phyloP scores from a whole-genome alignment of 2,888 invertebrate genomes.

The Andricus curvator region DNA sequence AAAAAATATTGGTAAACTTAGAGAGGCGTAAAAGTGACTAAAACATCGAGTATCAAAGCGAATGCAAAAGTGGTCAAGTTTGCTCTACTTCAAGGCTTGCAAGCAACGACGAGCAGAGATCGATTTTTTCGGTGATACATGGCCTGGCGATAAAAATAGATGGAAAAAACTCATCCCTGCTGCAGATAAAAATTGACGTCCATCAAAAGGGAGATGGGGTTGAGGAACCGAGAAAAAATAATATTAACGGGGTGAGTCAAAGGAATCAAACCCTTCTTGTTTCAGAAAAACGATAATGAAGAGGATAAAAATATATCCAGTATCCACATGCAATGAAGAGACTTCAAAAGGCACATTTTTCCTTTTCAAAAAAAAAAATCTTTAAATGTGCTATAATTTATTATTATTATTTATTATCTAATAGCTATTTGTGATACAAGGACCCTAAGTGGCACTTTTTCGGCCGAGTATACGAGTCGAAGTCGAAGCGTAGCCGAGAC shows the following conservation, averaged over 20 bases:
- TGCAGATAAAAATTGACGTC: constrained; percentile 8
- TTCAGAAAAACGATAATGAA: not conserved
- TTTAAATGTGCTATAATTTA: no score
- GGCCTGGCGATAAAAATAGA: constrained; percentile 19
- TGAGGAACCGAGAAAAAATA: not conserved
- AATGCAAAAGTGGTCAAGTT: not conserved
- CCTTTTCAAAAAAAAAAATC: no score
- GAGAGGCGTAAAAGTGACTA: not conserved
- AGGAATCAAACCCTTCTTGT: not conserved
- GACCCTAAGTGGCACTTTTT: no score
- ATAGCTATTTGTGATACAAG: no score
- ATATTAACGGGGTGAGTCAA: not conserved
- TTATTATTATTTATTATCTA: no score
- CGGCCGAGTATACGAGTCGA: no score
- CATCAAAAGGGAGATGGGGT: constrained; percentile 2
- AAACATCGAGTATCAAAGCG: not conserved
- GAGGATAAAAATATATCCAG: not conserved
- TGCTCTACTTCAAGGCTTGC: not conserved
- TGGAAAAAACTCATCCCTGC: not conserved
- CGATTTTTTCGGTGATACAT: constrained; percentile 7
- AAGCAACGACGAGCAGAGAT: not conserved
- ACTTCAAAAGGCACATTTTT: no score
- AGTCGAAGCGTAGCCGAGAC: no score
- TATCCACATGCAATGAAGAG: no score
- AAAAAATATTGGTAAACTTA: not conserved